phyloP scores from a whole-genome alignment of 2,113 vertebrate genomes.

The Chaetodon trifascialis region DNA sequence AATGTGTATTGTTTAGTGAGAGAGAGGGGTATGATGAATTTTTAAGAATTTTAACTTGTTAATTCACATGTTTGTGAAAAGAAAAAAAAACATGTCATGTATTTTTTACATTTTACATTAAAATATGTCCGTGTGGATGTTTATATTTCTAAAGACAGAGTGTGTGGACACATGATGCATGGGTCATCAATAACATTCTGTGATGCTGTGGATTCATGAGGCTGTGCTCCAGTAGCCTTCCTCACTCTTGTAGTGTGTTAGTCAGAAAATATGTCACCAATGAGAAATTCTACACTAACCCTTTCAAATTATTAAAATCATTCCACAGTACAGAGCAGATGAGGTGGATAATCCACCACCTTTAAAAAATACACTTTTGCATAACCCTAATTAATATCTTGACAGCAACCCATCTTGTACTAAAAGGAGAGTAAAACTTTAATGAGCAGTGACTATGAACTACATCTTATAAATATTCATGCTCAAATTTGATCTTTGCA shows the following conservation, averaged over 20 bases:
- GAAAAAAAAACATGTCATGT: background rate
- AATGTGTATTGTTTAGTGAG: no score
- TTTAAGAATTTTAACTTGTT: no score
- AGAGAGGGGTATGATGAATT: no score
- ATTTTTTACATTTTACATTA: background rate
- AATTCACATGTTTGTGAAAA: background rate
- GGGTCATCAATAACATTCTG: background rate
- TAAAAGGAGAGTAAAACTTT: slow-evolving; percentile 44
- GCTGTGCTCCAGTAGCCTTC: background rate
- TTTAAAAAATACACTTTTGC: slow-evolving; percentile 25
- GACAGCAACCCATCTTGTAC: slow-evolving; percentile 37
- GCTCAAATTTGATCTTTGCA: slow-evolving; percentile 27
- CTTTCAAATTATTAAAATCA: background rate
- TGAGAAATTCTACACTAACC: slow-evolving; percentile 4
- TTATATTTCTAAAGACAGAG: background rate
- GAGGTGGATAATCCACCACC: slow-evolving; percentile 10
- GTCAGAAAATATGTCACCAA: background rate
- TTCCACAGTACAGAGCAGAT: background rate
- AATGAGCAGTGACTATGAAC: slow-evolving; percentile 41
- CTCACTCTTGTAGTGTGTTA: background rate
- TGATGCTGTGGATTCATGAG: background rate
- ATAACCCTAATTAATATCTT: slow-evolving; percentile 44
- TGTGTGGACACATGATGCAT: background rate
- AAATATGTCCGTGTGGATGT: background rate
- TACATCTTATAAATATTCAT: slow-evolving; percentile 43